Base-by-base conservation (phyloP, 1,140 invertebrate species). In the Battus philenor region DNA sequence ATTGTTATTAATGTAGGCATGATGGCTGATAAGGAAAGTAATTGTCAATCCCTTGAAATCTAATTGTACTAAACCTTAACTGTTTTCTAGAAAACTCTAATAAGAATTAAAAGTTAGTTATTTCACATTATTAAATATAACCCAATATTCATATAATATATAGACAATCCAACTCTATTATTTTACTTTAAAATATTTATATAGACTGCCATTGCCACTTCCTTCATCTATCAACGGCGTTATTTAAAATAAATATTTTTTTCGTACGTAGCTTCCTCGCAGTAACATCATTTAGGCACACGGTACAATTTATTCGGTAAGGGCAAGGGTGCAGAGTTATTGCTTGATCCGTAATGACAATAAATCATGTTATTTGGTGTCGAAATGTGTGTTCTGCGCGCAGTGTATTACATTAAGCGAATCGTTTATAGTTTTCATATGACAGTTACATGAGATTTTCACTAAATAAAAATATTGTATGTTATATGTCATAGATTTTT, bases 341-440 rank as follows among this genome's bases (percentile, higher is more conserved):
- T 65, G 54, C 52, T 59, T 70, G 62, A 79, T 83, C 68, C 61
- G 55, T 57, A 56, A 76, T 80, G 70, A 80, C 72, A 80, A 79
- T 83, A 83, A 83, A 83, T 83, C 79, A 80, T 77, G 58, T 79
- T 79, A 80, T 80, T 80, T 79, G 67, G 70, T 67, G 76, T 65
- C 66, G 59, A 70, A 68, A 71, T 46, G 54, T 58, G 68, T 56
- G 59, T 68, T 76, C 64, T 59, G 63, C 39, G 46, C 53, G 44
- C 38, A 50, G 58, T 44, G 31, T 53, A 54, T 49, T 54, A 57
- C 52, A 54, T 50, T 46, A 56, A 45, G 44, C 49, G 59, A 60
- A 54, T 60, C 61, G 72, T 75, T 75, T 73, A 58, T 47, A 54
- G 43, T 57, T 56, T 62, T 63, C 57, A 54, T 59, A 50, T 68